Evolutionary conservation across 2,797 vertebrate genomes (phyloP).

Genomic region (Triplophysa yarkandensis): DNA sequence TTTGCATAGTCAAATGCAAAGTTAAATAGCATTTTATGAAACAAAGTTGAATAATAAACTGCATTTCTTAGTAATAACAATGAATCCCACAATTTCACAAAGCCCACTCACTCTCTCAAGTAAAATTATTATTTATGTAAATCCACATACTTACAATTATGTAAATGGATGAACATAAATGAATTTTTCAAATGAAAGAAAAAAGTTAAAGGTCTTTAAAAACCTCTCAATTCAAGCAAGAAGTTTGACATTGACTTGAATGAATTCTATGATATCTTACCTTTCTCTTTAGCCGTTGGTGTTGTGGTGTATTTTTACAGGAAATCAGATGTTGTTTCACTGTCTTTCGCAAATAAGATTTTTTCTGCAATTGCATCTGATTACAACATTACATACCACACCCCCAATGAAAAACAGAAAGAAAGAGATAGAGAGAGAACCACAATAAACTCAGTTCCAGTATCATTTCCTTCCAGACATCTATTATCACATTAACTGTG

Average conservation of each 20-base stretch:
- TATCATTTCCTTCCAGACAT: neutral
- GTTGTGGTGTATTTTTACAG: neutral
- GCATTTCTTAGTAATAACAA: neutral
- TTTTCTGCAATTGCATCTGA: slow-evolving; percentile 4
- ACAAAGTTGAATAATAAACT: neutral
- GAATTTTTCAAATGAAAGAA: neutral
- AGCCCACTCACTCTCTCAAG: neutral
- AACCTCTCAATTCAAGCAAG: neutral
- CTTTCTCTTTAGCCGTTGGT: neutral
- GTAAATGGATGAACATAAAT: neutral
- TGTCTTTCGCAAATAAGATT: slow-evolving; percentile 15
- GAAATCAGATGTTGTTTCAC: neutral
- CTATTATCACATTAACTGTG: neutral
- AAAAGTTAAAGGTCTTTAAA: neutral
- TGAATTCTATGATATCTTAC: slow-evolving; percentile 1
- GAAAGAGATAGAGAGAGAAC: slow-evolving; percentile 2
- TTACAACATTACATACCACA: slow-evolving; percentile 26
- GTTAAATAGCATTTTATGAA: too few species aligned
- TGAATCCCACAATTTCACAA: neutral
- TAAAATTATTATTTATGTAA: neutral
- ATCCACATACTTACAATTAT: neutral
- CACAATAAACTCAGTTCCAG: neutral
- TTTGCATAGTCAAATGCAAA: too few species aligned
- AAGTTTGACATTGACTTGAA: neutral
- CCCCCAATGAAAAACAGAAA: neutral